Evolutionary conservation across 2,113 vertebrate species (phyloP).

Genomic region (Albula glossodonta): DNA sequence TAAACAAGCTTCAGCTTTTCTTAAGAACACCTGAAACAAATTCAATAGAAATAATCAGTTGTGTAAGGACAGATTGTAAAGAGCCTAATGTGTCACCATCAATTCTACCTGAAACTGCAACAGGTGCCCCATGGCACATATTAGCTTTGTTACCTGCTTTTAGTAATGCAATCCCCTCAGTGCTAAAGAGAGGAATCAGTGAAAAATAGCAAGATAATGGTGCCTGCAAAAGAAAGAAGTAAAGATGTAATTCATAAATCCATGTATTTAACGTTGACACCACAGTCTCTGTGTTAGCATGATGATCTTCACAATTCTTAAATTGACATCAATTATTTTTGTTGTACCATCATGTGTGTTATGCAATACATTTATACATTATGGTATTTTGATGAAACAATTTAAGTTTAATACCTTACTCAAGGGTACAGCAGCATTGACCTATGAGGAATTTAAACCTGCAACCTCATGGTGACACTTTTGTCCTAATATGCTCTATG

Average conservation of each 20-base stretch:
- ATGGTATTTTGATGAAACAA: not conserved
- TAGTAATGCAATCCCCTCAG: not conserved
- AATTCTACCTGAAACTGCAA: not conserved
- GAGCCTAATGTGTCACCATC: conserved; percentile 8
- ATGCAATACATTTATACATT: not conserved
- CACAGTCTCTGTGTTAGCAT: not conserved
- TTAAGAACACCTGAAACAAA: conserved; percentile 16
- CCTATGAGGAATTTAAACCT: not conserved
- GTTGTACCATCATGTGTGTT: not conserved
- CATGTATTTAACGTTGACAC: not conserved
- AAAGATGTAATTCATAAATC: not conserved
- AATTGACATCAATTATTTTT: not conserved
- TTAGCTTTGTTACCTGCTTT: not conserved
- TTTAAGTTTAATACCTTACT: not conserved
- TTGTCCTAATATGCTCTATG: not conserved
- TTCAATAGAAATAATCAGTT: conserved; percentile 41
- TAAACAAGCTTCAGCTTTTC: conserved; percentile 16
- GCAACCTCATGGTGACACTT: not conserved
- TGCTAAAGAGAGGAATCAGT: not conserved
- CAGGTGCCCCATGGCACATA: not conserved
- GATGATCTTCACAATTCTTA: not conserved
- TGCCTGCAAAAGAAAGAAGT: not conserved
- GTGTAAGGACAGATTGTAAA: conserved; percentile 24
- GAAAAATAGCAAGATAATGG: not conserved
- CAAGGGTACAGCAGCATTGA: not conserved